These are phyloP conservation scores for Acipenser ruthenus DNA, from an alignment of 2,797 vertebrate species.

Conservation along the genomic window DNA sequence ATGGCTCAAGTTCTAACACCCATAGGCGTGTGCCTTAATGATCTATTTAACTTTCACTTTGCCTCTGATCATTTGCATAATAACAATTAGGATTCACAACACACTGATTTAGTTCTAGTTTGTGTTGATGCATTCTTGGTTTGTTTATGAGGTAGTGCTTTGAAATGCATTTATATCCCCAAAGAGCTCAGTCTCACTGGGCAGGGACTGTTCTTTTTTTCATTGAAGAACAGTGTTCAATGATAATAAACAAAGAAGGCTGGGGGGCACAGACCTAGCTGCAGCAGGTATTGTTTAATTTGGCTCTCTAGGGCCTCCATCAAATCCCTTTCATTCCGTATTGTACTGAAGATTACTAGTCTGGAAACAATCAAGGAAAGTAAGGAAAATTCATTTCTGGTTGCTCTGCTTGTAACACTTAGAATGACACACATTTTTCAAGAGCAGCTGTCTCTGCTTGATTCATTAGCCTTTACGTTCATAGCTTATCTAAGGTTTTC, in stretches of 20 bases:
- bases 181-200: slow-evolving; percentile 52
- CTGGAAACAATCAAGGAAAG: slow-evolving; percentile 27
- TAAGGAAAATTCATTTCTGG: slow-evolving; percentile 12
- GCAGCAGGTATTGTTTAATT: slow-evolving; percentile 31
- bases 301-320: slow-evolving; percentile 27
- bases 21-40: neutral
- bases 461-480: slow-evolving; percentile 24
- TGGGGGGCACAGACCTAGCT: slow-evolving; percentile 15
- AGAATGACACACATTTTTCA: slow-evolving; percentile 16
- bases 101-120: neutral
- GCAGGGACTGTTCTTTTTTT: slow-evolving; percentile 20
- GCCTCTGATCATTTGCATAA: slow-evolving; percentile 3
- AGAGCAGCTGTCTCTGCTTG: slow-evolving; percentile 18
- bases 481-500: neutral
- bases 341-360: slow-evolving; percentile 24
- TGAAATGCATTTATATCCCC: slow-evolving; percentile 45
- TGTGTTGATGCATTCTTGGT: neutral
- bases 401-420: slow-evolving; percentile 22
- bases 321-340: slow-evolving; percentile 25
- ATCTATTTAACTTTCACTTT: slow-evolving; percentile 4
- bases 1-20: neutral
- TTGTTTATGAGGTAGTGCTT: neutral
- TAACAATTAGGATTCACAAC: slow-evolving; percentile 1
- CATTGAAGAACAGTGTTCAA: slow-evolving; percentile 26
- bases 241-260: slow-evolving; percentile 21